Conservation (phyloP, 2,888 invertebrate species). For the Hymenopus coronatus region DNA sequence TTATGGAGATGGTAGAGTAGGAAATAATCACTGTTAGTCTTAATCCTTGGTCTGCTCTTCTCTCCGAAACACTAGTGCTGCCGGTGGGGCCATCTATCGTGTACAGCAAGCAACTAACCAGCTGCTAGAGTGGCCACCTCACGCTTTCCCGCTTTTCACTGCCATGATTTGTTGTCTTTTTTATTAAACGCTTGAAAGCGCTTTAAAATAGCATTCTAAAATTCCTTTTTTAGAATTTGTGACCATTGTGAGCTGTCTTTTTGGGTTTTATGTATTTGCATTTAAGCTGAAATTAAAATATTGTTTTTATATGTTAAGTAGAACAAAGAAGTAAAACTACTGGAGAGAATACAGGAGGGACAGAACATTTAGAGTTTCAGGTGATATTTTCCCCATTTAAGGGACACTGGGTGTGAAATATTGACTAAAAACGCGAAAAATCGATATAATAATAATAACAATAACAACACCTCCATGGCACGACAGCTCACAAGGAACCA, state of each 20-base stretch:
- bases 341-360: too few relatives aligned
- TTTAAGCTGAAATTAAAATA: neutral
- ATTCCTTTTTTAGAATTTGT: neutral
- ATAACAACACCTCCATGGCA: too few relatives aligned
- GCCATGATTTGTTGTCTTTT: neutral
- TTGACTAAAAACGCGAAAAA: too few relatives aligned
- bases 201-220: neutral
- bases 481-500: too few relatives aligned
- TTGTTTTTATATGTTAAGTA: neutral
- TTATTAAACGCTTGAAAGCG: neutral
- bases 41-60: conserved; percentile 3
- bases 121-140: neutral
- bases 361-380: too few relatives aligned
- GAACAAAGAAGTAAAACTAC: too few relatives aligned
- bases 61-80: neutral
- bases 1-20: neutral
- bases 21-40: conserved; percentile 12
- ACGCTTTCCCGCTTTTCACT: neutral
- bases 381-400: too few relatives aligned
- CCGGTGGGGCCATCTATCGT: neutral
- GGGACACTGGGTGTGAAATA: too few relatives aligned
- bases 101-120: neutral
- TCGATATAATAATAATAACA: too few relatives aligned
- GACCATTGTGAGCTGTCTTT: neutral
- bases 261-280: neutral